Conservation (phyloP, 2,113 vertebrate species). For the Melozone crissalis region DNA sequence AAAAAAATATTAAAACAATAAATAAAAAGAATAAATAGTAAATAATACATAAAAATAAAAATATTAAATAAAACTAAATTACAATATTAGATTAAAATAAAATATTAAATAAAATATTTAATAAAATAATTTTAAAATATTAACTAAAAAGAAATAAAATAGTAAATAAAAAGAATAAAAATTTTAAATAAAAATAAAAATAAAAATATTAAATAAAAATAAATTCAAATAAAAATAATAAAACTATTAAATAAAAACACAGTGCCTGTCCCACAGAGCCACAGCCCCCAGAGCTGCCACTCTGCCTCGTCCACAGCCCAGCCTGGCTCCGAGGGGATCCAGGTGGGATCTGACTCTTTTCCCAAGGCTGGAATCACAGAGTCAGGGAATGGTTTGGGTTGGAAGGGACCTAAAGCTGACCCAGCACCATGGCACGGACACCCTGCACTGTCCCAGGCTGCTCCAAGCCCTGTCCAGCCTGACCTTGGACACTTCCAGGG, state of each 20-base stretch:
- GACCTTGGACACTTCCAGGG: background rate
- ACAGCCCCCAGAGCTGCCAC: background rate
- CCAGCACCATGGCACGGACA: background rate
- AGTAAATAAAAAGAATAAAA: background rate
- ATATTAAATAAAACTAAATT: too few relatives aligned
- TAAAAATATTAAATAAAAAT: too few relatives aligned
- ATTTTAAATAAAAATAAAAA: accelerated
- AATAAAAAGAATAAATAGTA: too few relatives aligned
- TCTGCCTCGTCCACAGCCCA: accelerated
- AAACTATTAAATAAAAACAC: too few relatives aligned
- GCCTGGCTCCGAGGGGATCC: background rate
- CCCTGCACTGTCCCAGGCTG: background rate
- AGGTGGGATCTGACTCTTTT: background rate
- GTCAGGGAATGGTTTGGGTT: background rate
- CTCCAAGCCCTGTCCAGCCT: background rate
- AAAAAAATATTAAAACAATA: too few relatives aligned
- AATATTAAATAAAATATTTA: too few relatives aligned
- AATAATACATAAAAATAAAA: too few relatives aligned
- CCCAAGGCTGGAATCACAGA: background rate
- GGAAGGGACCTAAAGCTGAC: background rate
- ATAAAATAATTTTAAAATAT: too few relatives aligned
- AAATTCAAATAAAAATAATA: too few relatives aligned
- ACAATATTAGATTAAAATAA: too few relatives aligned
- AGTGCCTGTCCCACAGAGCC: accelerated
- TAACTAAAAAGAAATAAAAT: background rate